Evolutionary conservation across 2,797 vertebrate species (phyloP).

Genomic region (Falco concolor): DNA sequence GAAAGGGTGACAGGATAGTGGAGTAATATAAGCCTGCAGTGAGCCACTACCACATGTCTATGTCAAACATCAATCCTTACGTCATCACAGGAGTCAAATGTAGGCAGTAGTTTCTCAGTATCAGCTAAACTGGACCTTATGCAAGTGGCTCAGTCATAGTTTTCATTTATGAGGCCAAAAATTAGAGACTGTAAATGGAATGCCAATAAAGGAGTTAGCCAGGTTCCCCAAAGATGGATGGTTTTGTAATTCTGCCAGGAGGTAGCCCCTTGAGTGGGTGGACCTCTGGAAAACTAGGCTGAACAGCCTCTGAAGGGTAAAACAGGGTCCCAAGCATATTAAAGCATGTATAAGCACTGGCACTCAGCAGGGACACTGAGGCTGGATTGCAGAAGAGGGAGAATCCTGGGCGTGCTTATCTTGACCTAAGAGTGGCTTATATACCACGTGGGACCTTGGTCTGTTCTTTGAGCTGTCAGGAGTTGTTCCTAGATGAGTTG

Average conservation of each 20-base stretch:
- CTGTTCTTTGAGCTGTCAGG: neutral
- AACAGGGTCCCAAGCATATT: neutral
- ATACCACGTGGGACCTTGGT: neutral
- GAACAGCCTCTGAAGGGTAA: neutral
- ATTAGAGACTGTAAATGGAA: neutral
- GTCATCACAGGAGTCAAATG: accelerated
- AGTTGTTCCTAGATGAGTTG: conserved; percentile 33
- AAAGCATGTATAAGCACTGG: neutral
- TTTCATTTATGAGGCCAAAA: neutral
- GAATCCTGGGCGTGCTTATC: neutral
- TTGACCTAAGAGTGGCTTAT: neutral
- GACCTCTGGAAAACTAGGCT: neutral
- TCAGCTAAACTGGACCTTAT: neutral
- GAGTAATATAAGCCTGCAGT: neutral
- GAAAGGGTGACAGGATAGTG: neutral
- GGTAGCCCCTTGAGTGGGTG: neutral
- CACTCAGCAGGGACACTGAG: neutral
- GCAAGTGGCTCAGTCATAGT: neutral
- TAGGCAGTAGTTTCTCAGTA: neutral
- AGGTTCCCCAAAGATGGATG: neutral
- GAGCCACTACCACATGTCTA: neutral
- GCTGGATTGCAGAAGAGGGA: neutral
- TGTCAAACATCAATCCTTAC: neutral
- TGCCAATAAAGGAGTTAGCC: neutral
- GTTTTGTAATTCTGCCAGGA: neutral